These are phyloP conservation scores for Meloe dianella DNA, from an alignment of 2,888 invertebrate species.

Conservation along the genomic window DNA sequence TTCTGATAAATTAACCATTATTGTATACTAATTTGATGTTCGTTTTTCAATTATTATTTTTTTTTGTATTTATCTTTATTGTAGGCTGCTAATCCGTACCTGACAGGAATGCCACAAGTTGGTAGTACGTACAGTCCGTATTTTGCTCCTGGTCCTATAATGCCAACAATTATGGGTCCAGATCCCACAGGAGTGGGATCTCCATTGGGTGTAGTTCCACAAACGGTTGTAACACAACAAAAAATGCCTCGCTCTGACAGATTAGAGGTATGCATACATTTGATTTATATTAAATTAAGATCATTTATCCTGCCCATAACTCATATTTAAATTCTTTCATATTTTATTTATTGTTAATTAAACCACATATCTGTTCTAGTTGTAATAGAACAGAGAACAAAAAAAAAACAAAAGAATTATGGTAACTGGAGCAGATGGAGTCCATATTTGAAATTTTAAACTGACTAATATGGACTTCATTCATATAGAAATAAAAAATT, in stretches of 20 bases:
- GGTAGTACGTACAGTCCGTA: conserved; percentile 91
- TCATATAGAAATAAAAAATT: too few species aligned
- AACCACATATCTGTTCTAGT: neutral
- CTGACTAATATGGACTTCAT: neutral
- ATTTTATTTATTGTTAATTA: neutral
- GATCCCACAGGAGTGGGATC: conserved; percentile 83
- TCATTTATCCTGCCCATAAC: neutral
- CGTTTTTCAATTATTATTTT: too few species aligned
- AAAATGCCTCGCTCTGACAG: conserved; percentile 94
- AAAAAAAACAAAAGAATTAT: neutral
- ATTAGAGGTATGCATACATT: conserved; percentile 81
- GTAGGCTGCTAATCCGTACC: conserved; percentile 89
- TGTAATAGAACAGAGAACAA: neutral
- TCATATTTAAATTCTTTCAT: neutral
- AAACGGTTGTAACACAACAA: conserved; percentile 87
- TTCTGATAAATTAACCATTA: neutral
- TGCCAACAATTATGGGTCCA: conserved; percentile 88
- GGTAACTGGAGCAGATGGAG: neutral
- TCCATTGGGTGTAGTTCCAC: conserved; percentile 82
- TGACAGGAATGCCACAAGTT: conserved; percentile 88
- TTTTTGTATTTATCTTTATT: conserved; percentile 41
- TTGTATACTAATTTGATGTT: neutral
- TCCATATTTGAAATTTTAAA: neutral
- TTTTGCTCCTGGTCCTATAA: conserved; percentile 86
- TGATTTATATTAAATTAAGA: conserved; percentile 5